phyloP scores from a whole-genome alignment of 1,140 invertebrate species.

The Drosophila kurseongensis region DNA sequence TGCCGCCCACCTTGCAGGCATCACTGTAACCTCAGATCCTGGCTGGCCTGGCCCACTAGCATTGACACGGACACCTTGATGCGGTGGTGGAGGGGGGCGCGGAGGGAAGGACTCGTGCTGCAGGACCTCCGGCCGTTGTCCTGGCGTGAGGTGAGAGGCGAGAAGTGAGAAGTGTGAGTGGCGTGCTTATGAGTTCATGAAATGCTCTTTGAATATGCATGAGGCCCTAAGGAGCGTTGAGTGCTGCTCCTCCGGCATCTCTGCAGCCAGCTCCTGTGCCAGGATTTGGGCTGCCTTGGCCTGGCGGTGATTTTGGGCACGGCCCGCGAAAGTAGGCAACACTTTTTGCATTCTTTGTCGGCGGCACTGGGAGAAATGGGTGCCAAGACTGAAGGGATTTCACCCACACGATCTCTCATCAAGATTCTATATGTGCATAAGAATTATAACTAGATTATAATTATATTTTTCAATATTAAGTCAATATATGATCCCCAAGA shows the following conservation, averaged over 20 bases:
- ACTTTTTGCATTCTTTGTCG: constrained; percentile 17
- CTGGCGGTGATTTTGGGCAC: constrained; percentile 43
- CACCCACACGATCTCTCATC: no score
- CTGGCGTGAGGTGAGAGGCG: neutral
- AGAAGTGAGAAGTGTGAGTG: constrained; percentile 46
- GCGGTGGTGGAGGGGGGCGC: neutral
- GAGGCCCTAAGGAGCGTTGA: constrained; percentile 76
- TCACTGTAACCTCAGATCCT: constrained; percentile 40
- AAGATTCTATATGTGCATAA: no score
- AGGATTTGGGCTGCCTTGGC: constrained; percentile 34
- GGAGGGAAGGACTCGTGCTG: neutral
- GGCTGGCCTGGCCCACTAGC: constrained; percentile 14
- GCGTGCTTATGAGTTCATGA: constrained; percentile 81
- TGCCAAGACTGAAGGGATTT: no score
- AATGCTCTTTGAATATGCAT: constrained; percentile 81
- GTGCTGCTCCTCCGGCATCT: constrained; percentile 56
- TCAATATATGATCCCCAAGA: no score
- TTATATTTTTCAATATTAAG: no score
- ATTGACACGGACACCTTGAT: constrained; percentile 48
- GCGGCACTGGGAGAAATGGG: neutral
- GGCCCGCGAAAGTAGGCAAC: constrained; percentile 47
- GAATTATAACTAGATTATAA: no score
- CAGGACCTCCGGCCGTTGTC: constrained; percentile 17
- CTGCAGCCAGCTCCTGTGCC: constrained; percentile 7
- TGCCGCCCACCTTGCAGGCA: neutral